Percentiles rank a stretch among this genome's conserved stretches.
Conservation (phyloP, 2,888 invertebrate species). For the Chloroclysta siterata region DNA sequence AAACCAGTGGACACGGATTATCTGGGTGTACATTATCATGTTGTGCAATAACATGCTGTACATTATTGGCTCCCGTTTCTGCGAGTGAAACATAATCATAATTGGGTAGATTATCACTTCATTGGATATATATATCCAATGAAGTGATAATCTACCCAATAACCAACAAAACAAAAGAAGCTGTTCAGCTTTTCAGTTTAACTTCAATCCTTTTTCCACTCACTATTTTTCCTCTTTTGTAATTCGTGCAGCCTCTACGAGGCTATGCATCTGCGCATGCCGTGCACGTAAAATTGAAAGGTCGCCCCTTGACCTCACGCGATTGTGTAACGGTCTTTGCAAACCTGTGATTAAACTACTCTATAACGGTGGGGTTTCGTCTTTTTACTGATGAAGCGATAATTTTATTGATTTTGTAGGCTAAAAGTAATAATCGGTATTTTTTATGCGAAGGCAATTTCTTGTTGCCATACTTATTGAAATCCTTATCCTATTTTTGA, state of each 20-base stretch:
- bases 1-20: no score
- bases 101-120: neutral
- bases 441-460: no score
- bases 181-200: neutral
- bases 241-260: neutral
- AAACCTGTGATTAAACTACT: slow-evolving; percentile 17
- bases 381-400: neutral
- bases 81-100: no score
- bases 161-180: neutral
- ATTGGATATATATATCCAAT: neutral
- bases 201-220: neutral
- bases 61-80: no score
- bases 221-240: neutral
- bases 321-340: slow-evolving; percentile 26
- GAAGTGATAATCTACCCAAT: no score
- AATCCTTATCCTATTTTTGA: no score
- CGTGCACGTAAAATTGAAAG: slow-evolving; percentile 25
- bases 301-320: slow-evolving; percentile 30
- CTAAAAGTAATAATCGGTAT: no score
- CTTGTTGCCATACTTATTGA: no score
- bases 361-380: no score
- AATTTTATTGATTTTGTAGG: no score
- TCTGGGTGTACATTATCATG: no score
- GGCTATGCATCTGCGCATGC: slow-evolving; percentile 13
- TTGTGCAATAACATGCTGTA: no score